Conservation (phyloP, 1,140 invertebrate genomes). For the Coptotermes formosanus region DNA sequence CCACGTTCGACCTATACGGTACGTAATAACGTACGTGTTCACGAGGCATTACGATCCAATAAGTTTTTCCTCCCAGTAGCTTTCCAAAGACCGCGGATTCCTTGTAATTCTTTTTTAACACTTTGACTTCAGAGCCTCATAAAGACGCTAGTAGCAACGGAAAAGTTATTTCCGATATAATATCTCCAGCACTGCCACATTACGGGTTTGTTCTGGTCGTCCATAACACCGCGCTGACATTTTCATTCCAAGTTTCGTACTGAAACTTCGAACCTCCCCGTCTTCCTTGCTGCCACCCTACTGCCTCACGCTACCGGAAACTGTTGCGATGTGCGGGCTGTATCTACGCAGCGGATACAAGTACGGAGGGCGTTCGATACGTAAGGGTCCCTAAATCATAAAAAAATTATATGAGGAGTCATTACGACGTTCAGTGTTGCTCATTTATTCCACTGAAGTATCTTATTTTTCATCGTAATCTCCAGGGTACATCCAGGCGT, state of each 20-base stretch:
- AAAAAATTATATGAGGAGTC: too few relatives aligned
- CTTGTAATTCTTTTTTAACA: constrained; percentile 16
- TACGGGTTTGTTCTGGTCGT: background rate
- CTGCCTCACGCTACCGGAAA: too few relatives aligned
- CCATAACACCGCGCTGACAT: background rate
- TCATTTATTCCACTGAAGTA: too few relatives aligned
- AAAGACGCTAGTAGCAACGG: background rate
- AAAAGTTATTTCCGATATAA: constrained; percentile 10
- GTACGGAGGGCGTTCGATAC: too few relatives aligned
- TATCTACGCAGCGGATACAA: too few relatives aligned
- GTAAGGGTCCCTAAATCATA: too few relatives aligned
- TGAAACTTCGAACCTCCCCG: background rate
- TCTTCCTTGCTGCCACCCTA: background rate
- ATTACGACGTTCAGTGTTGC: too few relatives aligned
- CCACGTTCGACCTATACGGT: too few relatives aligned
- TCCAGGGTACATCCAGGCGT: too few relatives aligned
- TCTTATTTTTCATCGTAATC: too few relatives aligned
- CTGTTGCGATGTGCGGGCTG: too few relatives aligned
- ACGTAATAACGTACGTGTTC: background rate
- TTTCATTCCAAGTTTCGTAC: background rate
- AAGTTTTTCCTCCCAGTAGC: background rate
- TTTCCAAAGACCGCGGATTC: background rate
- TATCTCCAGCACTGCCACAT: background rate
- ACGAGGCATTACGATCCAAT: background rate
- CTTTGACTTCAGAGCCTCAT: background rate